Base-by-base conservation (phyloP, 2,888 invertebrate species). In the Ormyrus pomaceus region DNA sequence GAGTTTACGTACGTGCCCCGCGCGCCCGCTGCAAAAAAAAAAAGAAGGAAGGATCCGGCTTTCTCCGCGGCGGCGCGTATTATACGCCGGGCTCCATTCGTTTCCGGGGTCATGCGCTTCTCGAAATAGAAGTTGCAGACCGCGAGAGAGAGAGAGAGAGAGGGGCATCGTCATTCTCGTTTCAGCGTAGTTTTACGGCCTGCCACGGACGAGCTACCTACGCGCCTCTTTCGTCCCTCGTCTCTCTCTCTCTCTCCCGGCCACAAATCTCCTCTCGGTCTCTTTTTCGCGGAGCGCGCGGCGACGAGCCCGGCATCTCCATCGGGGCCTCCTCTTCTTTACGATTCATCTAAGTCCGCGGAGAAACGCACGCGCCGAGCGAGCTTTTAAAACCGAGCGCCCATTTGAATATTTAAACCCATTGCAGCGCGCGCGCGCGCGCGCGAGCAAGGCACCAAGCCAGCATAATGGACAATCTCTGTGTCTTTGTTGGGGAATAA, bases 41-140 rank as follows among this genome's bases (percentile, higher is more conserved):
- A 79, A 83, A 82, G 80, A 80, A 83, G 80, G 77, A 84, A 74
- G 64, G 55, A 53, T 8, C 65, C 46, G 62, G 53, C 73, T 78
- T 78, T 78, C 78, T 61, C 66, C 66, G 69, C 55, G 61, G 19
- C 76, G 53, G 51, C 58, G 65, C 61, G 58, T 65, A 70, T 64
- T 56, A 70, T 71, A 59, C 73, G 86, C 84, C 74, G 85, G 84
- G 85, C 83, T 84, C 81, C 83, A 81, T 83, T 84, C 85, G 86
- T 88, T 90, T 90, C 89, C 90, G 89, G 90, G 89, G 87, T 90
- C 89, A 88, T 62, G 72, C 59, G 56, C 87, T 34, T 86, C 73
- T 79, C 86, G 85, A 83, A 89, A 88, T 88, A 87, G 86, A 88
- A 87, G 86, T 87, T 86, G 86, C 87, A 85, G 86, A 86, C 87